Evolutionary conservation across 2,113 vertebrate species (phyloP).

Genomic region (Narcine bancroftii): DNA sequence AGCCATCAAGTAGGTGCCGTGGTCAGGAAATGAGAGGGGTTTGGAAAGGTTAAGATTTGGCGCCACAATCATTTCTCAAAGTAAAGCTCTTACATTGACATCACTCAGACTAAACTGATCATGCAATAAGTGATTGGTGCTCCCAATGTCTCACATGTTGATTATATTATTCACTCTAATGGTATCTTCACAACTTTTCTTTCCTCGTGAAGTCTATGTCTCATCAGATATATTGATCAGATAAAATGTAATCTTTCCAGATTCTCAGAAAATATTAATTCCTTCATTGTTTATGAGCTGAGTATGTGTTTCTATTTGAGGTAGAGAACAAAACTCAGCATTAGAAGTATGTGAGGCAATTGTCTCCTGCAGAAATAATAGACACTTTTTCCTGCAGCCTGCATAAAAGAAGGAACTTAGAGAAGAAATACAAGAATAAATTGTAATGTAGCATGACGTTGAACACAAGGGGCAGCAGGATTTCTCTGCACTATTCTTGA

Average conservation of each 20-base stretch:
- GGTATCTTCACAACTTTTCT: neutral
- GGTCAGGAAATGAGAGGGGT: slow-evolving; percentile 41
- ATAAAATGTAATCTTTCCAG: neutral
- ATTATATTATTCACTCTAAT: neutral
- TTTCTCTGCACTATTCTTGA: neutral
- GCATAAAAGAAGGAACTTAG: neutral
- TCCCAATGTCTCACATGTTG: too few relatives aligned
- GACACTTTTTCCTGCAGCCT: neutral
- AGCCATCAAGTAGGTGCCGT: slow-evolving; percentile 92
- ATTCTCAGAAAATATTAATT: neutral
- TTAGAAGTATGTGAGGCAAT: neutral
- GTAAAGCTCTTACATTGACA: neutral
- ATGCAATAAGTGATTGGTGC: neutral
- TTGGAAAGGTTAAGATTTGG: neutral
- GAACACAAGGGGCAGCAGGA: neutral
- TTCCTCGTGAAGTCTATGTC: neutral
- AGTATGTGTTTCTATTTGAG: neutral
- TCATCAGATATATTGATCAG: neutral
- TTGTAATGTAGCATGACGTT: neutral
- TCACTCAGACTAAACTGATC: neutral
- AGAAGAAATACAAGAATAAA: neutral
- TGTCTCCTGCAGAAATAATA: neutral
- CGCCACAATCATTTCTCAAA: neutral
- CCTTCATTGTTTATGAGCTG: neutral
- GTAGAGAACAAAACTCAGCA: neutral